Evolutionary conservation across 30 jellyfish, hydroid and myxozoan species (phyloP), one percentile per base, ranked within the genome.

Genomic region (Morbakka virulenta): DNA sequence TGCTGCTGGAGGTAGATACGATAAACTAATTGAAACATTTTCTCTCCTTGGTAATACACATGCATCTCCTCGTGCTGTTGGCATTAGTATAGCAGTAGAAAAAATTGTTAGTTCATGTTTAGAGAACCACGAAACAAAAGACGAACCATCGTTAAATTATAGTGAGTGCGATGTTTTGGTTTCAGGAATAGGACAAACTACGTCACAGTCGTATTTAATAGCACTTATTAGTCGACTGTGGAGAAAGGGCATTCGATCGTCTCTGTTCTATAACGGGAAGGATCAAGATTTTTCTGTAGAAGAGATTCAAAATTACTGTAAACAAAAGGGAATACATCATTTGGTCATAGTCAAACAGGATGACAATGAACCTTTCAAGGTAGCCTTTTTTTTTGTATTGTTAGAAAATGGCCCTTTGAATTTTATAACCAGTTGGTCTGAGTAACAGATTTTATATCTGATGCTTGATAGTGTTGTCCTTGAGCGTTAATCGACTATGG

Each of bases 1-100:
- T 31, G 97, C 97, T 0, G 95, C 82, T 23, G 97, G 97, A 1
- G 97, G 97, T 21, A 61, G 97, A 47, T 89, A 80, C 47, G 89
- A 89, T 28, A 68, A 53, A 31, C 77, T 83, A 64, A 73, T 89
- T 6, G 95, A 83, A 57, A 27, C 63, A 29, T 70, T 83, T 67
- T 62, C 72, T 31, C 41, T 74, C 47, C 61, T 84, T 17, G 86
- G 77, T 32, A 94, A 89, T 64, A 75, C 69, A 64, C 52, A 67
- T 28, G 29, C 12, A 29, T 36, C 74, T 35, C 96, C 97, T 9
- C 80, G 81, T 32, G 87, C 96, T 20, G 97, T 83, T 17, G 97
- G 97, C 6, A 80, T 77, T 13, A 89, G 95, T 61, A 65, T 89
- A 3, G 97, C 93, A 23, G 95, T 83, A 21, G 97, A 89, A 64